Evolutionary conservation across 2,113 vertebrate genomes (phyloP).

Genomic region (Craseonycteris thonglongyai): DNA sequence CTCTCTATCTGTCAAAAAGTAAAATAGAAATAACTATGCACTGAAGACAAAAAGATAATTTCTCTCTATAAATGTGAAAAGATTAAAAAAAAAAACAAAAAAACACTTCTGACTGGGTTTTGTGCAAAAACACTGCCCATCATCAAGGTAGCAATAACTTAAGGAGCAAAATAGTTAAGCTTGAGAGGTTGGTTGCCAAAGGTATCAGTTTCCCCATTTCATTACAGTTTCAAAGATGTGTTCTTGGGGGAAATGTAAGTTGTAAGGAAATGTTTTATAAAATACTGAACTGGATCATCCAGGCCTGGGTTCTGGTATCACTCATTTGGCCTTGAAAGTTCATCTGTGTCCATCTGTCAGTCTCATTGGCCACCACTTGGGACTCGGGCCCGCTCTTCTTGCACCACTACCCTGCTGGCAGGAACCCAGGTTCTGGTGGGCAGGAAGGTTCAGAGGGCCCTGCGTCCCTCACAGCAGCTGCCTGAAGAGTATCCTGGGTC

Average conservation of each 20-base stretch:
- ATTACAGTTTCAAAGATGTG: constrained; percentile 14
- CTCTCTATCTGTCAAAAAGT: no score
- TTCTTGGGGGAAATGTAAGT: background rate
- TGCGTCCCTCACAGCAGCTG: background rate
- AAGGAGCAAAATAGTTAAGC: background rate
- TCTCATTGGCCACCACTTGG: background rate
- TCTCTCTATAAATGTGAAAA: no score
- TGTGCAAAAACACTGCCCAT: background rate
- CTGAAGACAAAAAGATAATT: no score
- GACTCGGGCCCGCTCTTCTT: background rate
- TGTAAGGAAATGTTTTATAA: background rate
- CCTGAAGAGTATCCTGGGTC: background rate
- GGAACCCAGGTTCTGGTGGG: background rate
- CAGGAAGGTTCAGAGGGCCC: background rate
- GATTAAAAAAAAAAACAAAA: no score
- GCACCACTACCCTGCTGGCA: background rate
- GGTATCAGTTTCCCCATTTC: background rate
- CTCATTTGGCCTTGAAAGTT: background rate
- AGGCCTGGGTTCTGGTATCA: background rate
- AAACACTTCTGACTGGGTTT: background rate
- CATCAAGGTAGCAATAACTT: background rate
- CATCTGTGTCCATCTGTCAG: background rate
- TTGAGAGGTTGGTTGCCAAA: background rate
- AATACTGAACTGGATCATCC: background rate
- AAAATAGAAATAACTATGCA: no score